These are phyloP conservation scores for Odontesthes bonariensis DNA, from an alignment of 2,113 vertebrate species.

Conservation along the genomic window DNA sequence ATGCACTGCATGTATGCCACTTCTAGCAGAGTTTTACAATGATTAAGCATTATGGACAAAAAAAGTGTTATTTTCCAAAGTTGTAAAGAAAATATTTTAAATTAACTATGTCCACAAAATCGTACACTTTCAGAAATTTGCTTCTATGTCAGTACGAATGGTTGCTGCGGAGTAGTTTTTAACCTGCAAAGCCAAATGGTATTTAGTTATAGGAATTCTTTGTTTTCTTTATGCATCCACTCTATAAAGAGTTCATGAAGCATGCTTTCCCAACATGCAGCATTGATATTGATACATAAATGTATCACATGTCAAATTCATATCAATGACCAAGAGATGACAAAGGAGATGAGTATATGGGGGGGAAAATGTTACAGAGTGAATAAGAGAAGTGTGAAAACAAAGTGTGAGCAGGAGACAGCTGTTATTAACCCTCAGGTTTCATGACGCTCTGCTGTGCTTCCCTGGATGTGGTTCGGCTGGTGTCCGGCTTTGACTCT, in stretches of 20 bases:
- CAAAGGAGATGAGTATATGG: neutral
- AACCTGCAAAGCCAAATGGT: neutral
- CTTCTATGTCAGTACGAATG: neutral
- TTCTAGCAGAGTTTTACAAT: no score
- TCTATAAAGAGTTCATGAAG: neutral
- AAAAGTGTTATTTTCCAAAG: neutral
- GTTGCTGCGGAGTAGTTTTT: neutral
- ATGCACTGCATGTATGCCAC: no score
- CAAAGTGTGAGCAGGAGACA: conserved; percentile 16
- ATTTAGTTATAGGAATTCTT: neutral
- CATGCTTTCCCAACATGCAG: neutral
- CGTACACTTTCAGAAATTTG: neutral
- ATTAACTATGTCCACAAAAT: neutral
- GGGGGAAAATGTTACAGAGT: neutral
- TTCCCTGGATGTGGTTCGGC: conserved; percentile 42
- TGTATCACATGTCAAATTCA: neutral
- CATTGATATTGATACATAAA: no score
- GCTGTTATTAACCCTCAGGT: conserved; percentile 46
- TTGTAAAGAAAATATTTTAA: neutral
- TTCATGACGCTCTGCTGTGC: conserved; percentile 22
- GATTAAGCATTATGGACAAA: neutral
- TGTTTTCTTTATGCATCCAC: neutral
- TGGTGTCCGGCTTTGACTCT: conserved; percentile 9
- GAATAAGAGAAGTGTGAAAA: neutral
- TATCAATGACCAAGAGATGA: neutral